These are phyloP conservation scores for Odontomachus brunneus DNA, from an alignment of 1,140 invertebrate genomes.

Conservation along the genomic window DNA sequence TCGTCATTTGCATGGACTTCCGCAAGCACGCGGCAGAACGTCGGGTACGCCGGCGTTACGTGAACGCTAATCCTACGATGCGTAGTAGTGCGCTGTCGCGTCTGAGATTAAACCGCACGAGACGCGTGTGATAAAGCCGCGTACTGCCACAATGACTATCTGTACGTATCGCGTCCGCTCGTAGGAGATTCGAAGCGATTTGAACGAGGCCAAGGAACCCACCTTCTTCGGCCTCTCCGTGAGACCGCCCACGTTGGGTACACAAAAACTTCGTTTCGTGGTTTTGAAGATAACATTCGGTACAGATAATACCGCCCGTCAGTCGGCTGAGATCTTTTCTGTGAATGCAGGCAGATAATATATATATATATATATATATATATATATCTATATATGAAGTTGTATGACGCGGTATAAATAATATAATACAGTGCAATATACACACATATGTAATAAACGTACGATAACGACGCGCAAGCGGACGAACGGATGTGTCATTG, in stretches of 20 bases:
- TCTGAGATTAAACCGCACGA: conserved; percentile 33
- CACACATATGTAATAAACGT: conserved; percentile 2
- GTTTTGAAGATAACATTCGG: conserved; percentile 24
- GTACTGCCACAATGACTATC: conserved; percentile 60
- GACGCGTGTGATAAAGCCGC: conserved; percentile 62
- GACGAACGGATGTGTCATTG: conserved; percentile 22
- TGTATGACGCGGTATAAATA: conserved; percentile 1
- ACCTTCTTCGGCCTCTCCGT: conserved; percentile 31
- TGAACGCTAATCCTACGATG: conserved; percentile 48
- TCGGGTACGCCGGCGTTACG: conserved; percentile 40
- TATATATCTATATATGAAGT: not conserved
- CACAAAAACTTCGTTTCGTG: conserved; percentile 32
- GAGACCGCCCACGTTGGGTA: conserved; percentile 56
- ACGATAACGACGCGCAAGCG: not conserved
- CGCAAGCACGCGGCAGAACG: not conserved
- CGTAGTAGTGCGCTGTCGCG: conserved; percentile 24
- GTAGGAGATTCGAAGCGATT: conserved; percentile 36
- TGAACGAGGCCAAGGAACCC: conserved; percentile 50
- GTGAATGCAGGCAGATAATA: not conserved
- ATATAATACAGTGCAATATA: not conserved
- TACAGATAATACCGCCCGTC: conserved; percentile 32
- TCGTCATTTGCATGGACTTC: conserved; percentile 34
- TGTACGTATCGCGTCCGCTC: conserved; percentile 30
- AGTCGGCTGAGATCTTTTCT: conserved; percentile 8
- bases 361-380: too few relatives aligned